These are phyloP conservation scores for Drosophila arizonae DNA, from an alignment of 1,140 invertebrate species.

Conservation along the genomic window DNA sequence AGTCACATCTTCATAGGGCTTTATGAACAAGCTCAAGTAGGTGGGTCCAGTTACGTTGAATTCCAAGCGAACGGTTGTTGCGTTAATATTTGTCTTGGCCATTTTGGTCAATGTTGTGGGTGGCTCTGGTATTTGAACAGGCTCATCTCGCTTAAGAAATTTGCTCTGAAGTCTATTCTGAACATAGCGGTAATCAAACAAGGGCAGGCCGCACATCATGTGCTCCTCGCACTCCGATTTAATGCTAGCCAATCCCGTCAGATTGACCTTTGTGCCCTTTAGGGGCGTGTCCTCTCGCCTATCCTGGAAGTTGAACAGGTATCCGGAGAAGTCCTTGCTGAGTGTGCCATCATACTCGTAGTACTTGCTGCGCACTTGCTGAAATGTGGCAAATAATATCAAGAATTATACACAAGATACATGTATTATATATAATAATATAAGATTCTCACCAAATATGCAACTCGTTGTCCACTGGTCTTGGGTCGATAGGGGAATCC, in stretches of 20 bases:
- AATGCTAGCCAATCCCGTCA: slow-evolving; percentile 84
- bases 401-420: background rate
- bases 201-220: slow-evolving; percentile 89
- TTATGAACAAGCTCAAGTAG: slow-evolving; percentile 89
- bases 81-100: slow-evolving; percentile 44
- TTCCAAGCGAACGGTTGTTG: slow-evolving; percentile 39
- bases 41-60: slow-evolving; percentile 85
- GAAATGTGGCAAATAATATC: slow-evolving; percentile 19
- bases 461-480: slow-evolving; percentile 87
- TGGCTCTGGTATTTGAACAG: slow-evolving; percentile 43
- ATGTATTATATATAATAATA: background rate
- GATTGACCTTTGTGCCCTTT: slow-evolving; percentile 59
- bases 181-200: slow-evolving; percentile 85
- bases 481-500: slow-evolving; percentile 90
- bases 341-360: slow-evolving; percentile 84
- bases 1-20: slow-evolving; percentile 85
- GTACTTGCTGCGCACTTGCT: slow-evolving; percentile 86
- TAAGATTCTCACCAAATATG: slow-evolving; percentile 85
- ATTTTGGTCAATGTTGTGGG: slow-evolving; percentile 37
- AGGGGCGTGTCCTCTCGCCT: slow-evolving; percentile 86
- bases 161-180: slow-evolving; percentile 33
- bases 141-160: slow-evolving; percentile 53
- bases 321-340: slow-evolving; percentile 86
- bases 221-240: slow-evolving; percentile 85
- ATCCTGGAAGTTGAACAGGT: slow-evolving; percentile 89